Conservation (phyloP, 2,888 invertebrate species). For the Papilio elwesi region DNA sequence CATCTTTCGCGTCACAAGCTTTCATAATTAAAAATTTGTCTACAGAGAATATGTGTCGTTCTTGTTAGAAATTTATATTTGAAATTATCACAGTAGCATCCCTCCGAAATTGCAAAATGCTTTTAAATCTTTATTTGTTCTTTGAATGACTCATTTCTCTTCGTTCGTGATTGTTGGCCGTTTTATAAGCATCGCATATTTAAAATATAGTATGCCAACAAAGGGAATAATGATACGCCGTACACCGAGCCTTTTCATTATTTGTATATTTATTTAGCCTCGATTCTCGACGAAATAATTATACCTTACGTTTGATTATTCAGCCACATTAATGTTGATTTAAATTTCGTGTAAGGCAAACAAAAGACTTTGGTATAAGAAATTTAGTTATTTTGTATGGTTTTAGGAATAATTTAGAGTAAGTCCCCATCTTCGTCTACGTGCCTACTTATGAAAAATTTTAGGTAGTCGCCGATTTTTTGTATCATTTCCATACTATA, state of each 20-base stretch:
- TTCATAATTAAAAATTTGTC: slow-evolving; percentile 7
- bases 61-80: slow-evolving; percentile 9
- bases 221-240: slow-evolving; percentile 27
- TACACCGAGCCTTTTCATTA: slow-evolving; percentile 3
- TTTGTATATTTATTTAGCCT: slow-evolving; percentile 13
- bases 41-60: background rate
- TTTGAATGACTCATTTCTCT: slow-evolving; percentile 27
- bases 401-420: too few species aligned
- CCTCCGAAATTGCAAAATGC: slow-evolving; percentile 8
- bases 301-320: background rate
- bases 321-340: background rate
- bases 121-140: slow-evolving; percentile 31
- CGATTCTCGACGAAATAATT: slow-evolving; percentile 1
- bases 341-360: background rate
- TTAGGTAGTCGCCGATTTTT: too few species aligned
- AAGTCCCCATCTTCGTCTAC: too few species aligned
- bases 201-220: slow-evolving; percentile 10
- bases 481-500: too few species aligned
- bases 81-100: slow-evolving; percentile 26
- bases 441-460: too few species aligned
- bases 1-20: background rate
- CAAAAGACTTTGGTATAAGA: background rate
- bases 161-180: slow-evolving; percentile 20
- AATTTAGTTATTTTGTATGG: too few species aligned
- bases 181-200: slow-evolving; percentile 16